Evolutionary conservation across 53 echinoderm and acorn worm genomes (phyloP).

Genomic region (Paelopatides confundens): DNA sequence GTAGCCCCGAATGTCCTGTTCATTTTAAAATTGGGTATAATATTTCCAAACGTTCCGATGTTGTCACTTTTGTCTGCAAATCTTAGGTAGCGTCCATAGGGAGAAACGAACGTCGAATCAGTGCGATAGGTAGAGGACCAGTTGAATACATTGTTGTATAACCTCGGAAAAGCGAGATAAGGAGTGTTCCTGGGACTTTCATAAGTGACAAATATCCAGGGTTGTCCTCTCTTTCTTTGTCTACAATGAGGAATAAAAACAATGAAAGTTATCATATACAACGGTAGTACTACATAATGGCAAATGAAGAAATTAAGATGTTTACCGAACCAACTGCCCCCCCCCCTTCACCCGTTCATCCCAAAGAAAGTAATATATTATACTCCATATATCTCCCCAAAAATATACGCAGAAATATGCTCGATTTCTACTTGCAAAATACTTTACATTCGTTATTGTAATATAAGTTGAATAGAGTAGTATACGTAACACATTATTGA

Average conservation of each 20-base stretch:
- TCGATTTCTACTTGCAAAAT: not conserved
- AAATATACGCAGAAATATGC: no score
- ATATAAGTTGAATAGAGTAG: no score
- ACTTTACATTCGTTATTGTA: no score
- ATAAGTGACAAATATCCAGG: not conserved
- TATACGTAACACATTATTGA: no score
- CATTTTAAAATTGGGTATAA: not conserved
- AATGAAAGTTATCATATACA: not conserved
- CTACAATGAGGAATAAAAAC: not conserved
- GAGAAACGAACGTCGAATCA: not conserved
- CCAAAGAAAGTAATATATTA: no score
- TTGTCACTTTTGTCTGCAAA: not conserved
- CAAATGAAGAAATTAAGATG: not conserved
- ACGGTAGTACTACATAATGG: not conserved
- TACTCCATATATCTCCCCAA: no score
- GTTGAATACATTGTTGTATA: not conserved
- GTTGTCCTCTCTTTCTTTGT: not conserved
- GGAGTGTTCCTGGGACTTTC: constrained; percentile 8
- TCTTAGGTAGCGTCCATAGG: not conserved
- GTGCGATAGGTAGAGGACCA: constrained; percentile 1
- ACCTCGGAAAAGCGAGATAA: not conserved
- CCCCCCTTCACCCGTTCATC: not conserved
- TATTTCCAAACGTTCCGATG: not conserved
- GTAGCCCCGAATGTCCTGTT: not conserved
- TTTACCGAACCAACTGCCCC: not conserved